Conservation (phyloP, 2,797 vertebrate species). For the Sylvilagus floridanus region DNA sequence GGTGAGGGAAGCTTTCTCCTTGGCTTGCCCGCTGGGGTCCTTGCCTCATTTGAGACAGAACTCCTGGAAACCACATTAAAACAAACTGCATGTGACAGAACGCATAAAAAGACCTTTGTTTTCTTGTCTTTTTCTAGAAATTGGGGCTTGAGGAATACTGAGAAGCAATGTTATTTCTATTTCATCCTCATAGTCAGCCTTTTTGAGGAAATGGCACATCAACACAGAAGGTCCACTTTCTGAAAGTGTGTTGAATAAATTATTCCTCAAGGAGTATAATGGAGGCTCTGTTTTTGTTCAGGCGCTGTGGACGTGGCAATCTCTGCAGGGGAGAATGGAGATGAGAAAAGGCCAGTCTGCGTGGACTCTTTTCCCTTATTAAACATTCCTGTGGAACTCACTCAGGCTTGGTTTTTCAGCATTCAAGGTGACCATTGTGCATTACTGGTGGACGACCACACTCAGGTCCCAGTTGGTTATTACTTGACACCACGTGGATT, state of each 20-base stretch:
- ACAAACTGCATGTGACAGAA: constrained; percentile 50
- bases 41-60: constrained; percentile 28
- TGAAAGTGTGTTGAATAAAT: constrained; percentile 62
- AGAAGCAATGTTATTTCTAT: constrained; percentile 63
- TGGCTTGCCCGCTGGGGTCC: not conserved
- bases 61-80: constrained; percentile 33
- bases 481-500: not conserved
- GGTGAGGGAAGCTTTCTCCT: not conserved
- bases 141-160: constrained; percentile 48
- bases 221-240: constrained; percentile 43
- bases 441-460: constrained; percentile 33
- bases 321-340: not conserved
- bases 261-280: constrained; percentile 28
- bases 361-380: constrained; percentile 56
- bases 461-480: not conserved
- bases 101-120: constrained; percentile 71
- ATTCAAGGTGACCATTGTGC: constrained; percentile 58
- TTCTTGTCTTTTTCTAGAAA: constrained; percentile 57
- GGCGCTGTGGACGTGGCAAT: not conserved
- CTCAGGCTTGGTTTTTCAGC: constrained; percentile 46
- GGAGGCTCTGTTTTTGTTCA: constrained; percentile 56
- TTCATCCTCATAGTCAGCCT: constrained; percentile 62
- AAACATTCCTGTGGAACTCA: constrained; percentile 63
- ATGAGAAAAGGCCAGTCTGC: constrained; percentile 51
- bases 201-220: constrained; percentile 63